These are phyloP conservation scores for Papilio protenor DNA, from an alignment of 2,888 invertebrate species.

Conservation along the genomic window DNA sequence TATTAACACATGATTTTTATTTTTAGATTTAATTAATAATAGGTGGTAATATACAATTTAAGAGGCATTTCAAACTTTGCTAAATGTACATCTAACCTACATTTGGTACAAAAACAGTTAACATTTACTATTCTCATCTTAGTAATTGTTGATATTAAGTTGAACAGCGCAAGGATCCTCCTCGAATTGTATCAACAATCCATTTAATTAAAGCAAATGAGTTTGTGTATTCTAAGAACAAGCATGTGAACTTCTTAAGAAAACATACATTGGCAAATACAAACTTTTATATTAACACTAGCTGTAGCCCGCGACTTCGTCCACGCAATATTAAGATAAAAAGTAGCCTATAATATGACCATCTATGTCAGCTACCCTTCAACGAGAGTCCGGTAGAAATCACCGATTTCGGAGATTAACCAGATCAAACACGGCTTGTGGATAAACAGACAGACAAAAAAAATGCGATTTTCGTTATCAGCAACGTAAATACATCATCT, in stretches of 20 bases:
- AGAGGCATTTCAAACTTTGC: too few relatives aligned
- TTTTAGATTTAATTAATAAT: neutral
- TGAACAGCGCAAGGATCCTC: neutral
- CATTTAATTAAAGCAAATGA: neutral
- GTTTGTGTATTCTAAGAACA: neutral
- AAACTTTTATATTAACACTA: neutral
- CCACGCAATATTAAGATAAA: neutral
- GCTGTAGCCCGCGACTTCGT: too few relatives aligned
- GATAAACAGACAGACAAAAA: too few relatives aligned
- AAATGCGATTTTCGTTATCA: too few relatives aligned
- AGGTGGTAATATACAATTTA: neutral
- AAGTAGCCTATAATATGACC: too few relatives aligned
- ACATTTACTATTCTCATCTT: neutral
- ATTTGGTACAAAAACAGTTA: neutral
- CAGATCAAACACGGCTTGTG: too few relatives aligned
- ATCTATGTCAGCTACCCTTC: too few relatives aligned
- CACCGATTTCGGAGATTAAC: too few relatives aligned
- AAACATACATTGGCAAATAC: neutral
- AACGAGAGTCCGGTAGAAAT: too few relatives aligned
- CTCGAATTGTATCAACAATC: neutral
- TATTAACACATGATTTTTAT: neutral
- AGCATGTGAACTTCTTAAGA: neutral
- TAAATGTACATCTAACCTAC: neutral
- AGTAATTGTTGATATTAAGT: slow-evolving; percentile 1
- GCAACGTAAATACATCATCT: too few relatives aligned